A percentile compares a stretch with the other conserved stretches of the same genome.
Evolutionary conservation across 2,113 vertebrate genomes (phyloP).

Genomic region (Siphamia tubifer): DNA sequence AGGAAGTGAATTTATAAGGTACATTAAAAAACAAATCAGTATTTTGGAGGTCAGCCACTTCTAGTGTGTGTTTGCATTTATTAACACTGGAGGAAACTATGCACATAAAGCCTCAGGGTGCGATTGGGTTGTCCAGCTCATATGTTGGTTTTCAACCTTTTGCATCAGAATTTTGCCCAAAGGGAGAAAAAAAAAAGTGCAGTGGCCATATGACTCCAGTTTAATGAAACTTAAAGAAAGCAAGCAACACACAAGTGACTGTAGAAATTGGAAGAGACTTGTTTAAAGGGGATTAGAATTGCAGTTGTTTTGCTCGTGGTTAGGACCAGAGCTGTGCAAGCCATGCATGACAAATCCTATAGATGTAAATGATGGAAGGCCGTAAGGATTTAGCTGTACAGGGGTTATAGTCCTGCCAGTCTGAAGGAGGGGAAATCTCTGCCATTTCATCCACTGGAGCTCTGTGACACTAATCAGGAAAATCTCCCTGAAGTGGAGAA

Average conservation of each 20-base stretch:
- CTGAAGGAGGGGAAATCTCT: not conserved
- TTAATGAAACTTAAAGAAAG: conserved; percentile 53
- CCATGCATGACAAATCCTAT: conserved; percentile 59
- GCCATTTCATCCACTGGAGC: conserved; percentile 15
- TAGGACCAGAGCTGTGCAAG: conserved; percentile 10
- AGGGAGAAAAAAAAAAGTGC: not conserved
- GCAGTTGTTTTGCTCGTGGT: conserved; percentile 59
- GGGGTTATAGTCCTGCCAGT: not conserved
- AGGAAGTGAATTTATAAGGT: conserved; percentile 35
- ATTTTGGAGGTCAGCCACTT: conserved; percentile 22
- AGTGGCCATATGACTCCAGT: conserved; percentile 21
- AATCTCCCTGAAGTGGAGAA: conserved; percentile 65
- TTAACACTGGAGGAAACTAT: conserved; percentile 29
- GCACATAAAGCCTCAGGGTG: conserved; percentile 48
- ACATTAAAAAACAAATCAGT: conserved; percentile 22
- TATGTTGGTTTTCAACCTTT: conserved; percentile 54
- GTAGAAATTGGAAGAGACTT: conserved; percentile 50
- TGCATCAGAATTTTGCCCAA: conserved; percentile 32
- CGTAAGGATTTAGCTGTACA: not conserved
- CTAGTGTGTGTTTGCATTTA: conserved; percentile 46
- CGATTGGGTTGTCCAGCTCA: conserved; percentile 27
- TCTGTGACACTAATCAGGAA: conserved; percentile 67
- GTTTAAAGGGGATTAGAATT: conserved; percentile 66
- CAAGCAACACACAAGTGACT: conserved; percentile 52
- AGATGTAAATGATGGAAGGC: conserved; percentile 46